A percentile compares a stretch with the other conserved stretches of the same genome.
Conservation (phyloP, 2,797 vertebrate genomes). For the Onychomys leucogaster region DNA sequence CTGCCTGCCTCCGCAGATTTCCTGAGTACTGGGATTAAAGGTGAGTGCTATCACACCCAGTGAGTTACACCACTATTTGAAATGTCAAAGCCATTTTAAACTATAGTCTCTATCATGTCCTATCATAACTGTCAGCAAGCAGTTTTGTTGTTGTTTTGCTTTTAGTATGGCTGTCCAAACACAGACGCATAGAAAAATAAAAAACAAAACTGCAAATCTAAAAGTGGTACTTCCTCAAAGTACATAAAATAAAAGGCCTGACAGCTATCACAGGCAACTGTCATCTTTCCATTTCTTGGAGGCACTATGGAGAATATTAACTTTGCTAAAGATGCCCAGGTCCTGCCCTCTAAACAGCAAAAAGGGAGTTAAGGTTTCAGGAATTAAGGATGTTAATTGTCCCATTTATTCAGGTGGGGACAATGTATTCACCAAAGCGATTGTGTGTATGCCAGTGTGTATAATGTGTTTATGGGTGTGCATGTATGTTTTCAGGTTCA, state of each 20-base stretch:
- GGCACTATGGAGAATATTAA: background rate
- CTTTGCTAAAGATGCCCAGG: background rate
- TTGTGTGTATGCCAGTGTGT: background rate
- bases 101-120: background rate
- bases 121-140: background rate
- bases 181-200: conserved; percentile 1
- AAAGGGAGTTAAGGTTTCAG: background rate
- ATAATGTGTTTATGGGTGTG: background rate
- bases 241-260: background rate
- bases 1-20: background rate
- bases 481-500: background rate
- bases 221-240: background rate
- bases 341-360: background rate
- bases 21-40: background rate
- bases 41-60: background rate
- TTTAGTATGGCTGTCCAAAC: background rate
- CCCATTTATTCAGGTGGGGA: background rate
- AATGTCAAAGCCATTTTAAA: background rate
- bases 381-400: background rate
- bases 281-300: background rate
- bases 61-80: background rate
- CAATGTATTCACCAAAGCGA: background rate
- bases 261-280: background rate
- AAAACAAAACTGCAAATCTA: conserved; percentile 18
- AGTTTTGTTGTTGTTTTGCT: background rate